phyloP scores from a whole-genome alignment of 2,113 vertebrate genomes.

The Opisthocomus hoazin region DNA sequence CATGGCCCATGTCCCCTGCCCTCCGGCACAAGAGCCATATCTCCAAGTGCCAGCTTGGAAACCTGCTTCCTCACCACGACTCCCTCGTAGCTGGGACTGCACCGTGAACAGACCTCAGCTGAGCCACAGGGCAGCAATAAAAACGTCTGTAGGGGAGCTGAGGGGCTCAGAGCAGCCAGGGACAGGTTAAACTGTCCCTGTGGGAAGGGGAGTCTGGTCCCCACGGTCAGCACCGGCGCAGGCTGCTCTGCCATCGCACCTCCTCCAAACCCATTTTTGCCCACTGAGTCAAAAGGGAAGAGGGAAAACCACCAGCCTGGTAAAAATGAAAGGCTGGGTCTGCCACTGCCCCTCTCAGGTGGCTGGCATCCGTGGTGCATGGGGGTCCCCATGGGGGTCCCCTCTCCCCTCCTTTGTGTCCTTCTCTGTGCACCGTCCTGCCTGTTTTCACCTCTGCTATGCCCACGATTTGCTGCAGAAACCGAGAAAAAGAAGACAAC shows the following conservation, averaged over 20 bases:
- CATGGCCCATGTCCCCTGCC: neutral
- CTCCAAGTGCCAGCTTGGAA: neutral
- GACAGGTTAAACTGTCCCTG: neutral
- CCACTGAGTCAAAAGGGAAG: neutral
- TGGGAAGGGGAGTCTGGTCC: neutral
- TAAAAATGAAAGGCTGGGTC: neutral
- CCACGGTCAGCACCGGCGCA: neutral
- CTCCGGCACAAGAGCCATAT: neutral
- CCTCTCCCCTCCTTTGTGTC: neutral
- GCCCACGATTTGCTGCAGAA: neutral
- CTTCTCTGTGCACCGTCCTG: neutral
- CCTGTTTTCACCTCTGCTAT: neutral
- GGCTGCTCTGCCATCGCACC: neutral
- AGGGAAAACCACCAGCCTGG: neutral
- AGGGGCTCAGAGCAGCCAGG: neutral
- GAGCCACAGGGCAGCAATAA: neutral
- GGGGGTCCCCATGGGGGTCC: accelerated
- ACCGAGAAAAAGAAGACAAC: neutral
- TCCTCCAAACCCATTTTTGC: neutral
- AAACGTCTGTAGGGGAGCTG: neutral
- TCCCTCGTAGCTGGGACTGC: neutral
- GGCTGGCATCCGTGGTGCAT: neutral
- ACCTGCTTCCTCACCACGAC: neutral
- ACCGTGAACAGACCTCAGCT: neutral
- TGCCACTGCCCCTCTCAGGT: neutral